Percentiles rank a stretch among this genome's conserved stretches.
These are phyloP conservation scores for Callipepla squamata DNA, from an alignment of 2,113 vertebrate species.

Conservation along the genomic window DNA sequence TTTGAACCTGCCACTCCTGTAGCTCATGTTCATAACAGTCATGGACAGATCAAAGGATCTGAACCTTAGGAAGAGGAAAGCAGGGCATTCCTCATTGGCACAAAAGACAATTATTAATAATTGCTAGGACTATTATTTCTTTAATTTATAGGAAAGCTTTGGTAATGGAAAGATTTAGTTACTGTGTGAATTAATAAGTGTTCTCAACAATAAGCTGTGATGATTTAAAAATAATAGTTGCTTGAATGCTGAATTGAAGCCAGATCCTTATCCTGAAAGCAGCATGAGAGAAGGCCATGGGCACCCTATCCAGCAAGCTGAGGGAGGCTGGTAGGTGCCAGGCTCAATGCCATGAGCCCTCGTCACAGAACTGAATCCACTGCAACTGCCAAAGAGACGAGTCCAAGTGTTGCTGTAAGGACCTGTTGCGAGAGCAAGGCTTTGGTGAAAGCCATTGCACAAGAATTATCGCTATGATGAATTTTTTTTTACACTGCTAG, in stretches of 20 bases:
- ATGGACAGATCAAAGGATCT: slow-evolving; percentile 72
- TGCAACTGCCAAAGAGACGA: neutral
- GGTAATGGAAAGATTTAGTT: slow-evolving; percentile 35
- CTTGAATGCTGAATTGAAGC: neutral
- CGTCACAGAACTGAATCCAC: neutral
- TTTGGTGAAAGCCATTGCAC: neutral
- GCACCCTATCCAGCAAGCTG: fast-evolving
- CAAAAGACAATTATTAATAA: slow-evolving; percentile 61
- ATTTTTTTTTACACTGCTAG: neutral
- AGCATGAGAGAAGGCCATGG: neutral
- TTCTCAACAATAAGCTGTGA: slow-evolving; percentile 30
- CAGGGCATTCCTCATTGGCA: neutral
- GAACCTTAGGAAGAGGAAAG: slow-evolving; percentile 39
- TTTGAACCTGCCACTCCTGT: slow-evolving; percentile 59
- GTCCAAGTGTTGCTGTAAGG: neutral
- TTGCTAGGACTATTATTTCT: slow-evolving; percentile 43
- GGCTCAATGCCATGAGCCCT: neutral
- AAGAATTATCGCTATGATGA: neutral
- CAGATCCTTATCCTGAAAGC: neutral
- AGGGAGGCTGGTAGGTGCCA: neutral
- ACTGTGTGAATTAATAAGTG: slow-evolving; percentile 11
- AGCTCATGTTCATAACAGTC: slow-evolving; percentile 68
- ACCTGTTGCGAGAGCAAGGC: neutral
- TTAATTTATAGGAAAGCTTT: slow-evolving; percentile 26
- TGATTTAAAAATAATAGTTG: neutral